Evolutionary conservation across 2,888 invertebrate species (phyloP).

Genomic region (Drosophila siamana): DNA sequence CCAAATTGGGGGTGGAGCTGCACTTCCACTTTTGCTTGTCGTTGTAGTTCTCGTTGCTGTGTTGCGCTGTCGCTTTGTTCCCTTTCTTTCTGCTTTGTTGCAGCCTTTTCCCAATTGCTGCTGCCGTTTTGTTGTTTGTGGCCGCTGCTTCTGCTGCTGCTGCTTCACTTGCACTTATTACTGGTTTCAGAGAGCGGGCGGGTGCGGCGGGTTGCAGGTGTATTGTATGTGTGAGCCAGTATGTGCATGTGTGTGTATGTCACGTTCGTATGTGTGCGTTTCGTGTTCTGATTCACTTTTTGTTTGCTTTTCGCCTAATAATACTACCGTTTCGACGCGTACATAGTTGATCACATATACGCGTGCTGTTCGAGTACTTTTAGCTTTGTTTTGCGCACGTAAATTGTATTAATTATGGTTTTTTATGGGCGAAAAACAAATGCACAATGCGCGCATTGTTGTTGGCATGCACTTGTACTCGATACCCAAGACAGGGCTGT

Average conservation of each 20-base stretch:
- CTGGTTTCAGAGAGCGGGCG: slow-evolving; percentile 57
- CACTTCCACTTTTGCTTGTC: slow-evolving; percentile 66
- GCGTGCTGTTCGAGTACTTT: slow-evolving; percentile 1
- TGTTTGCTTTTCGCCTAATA: slow-evolving; percentile 33
- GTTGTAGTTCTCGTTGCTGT: slow-evolving; percentile 42
- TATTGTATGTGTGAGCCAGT: slow-evolving; percentile 40
- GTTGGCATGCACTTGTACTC: slow-evolving; percentile 70
- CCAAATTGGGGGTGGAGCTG: slow-evolving; percentile 67
- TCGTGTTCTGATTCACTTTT: slow-evolving; percentile 77
- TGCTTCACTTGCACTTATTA: slow-evolving; percentile 79
- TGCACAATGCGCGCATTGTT: slow-evolving; percentile 68
- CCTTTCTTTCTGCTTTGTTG: slow-evolving; percentile 59
- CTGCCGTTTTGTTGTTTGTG: slow-evolving; percentile 51
- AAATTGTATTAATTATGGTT: slow-evolving; percentile 19
- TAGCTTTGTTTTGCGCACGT: slow-evolving; percentile 6
- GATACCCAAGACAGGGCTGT: slow-evolving; percentile 43
- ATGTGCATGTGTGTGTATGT: slow-evolving; percentile 23
- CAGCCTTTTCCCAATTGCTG: slow-evolving; percentile 50
- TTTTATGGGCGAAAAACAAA: slow-evolving; percentile 55
- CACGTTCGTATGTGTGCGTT: slow-evolving; percentile 32
- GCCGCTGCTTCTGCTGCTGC: slow-evolving; percentile 33
- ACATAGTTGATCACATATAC: slow-evolving; percentile 3
- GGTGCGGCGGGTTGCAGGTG: slow-evolving; percentile 54
- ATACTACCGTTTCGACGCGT: slow-evolving; percentile 10
- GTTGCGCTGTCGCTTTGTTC: slow-evolving; percentile 47